Evolutionary conservation across 2,113 vertebrate species (phyloP), one percentile per base, ranked within the genome.

Genomic region (Xiphorhynchus elegans): DNA sequence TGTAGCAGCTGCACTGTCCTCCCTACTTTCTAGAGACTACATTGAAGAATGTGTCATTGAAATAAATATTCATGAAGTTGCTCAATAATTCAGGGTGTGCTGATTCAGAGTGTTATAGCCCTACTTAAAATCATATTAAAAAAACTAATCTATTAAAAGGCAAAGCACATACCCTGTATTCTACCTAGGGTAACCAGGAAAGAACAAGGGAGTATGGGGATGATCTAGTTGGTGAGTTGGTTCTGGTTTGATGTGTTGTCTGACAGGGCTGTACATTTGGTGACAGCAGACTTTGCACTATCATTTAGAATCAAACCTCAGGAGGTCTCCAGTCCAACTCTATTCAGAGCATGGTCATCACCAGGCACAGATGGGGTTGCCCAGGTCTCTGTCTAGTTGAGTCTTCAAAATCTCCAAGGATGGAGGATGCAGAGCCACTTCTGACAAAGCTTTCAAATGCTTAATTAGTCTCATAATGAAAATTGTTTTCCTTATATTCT

Each of bases 11-110:
- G 18, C 37, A 50, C 80, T 86, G 78, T 91, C 86, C 6, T 90
- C 75, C 95, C 84, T 70, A 76, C 56, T 94, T 95, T 95, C 94
- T 95, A 82, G 76, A 10, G 55, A 94, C 6, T 49, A 25, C 24
- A 24, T 79, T 66, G 87, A 93, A 92, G 42, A 46, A 90, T 20
- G 10, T 39, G 42, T 89, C 84, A 82, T 73, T 79, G 90, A 97
- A 94, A 95, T 97, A 93, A 90, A 91, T 88, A 89, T 97, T 96
- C 82, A 87, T 40, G 92, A 93, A 89, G 73, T 49, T 59, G 21
- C 77, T 98, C 83, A 96, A 85, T 97, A 97, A 98, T 96, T 95
- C 91, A 97, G 85, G 70, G 70, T 70, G 39, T 78, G 67, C 69
- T 82, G 78, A 85, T 95, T 93, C 60, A 23, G 58, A 83, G 62